Evolutionary conservation across 2,888 invertebrate species (phyloP).

Genomic region (Anticlea derivata): DNA sequence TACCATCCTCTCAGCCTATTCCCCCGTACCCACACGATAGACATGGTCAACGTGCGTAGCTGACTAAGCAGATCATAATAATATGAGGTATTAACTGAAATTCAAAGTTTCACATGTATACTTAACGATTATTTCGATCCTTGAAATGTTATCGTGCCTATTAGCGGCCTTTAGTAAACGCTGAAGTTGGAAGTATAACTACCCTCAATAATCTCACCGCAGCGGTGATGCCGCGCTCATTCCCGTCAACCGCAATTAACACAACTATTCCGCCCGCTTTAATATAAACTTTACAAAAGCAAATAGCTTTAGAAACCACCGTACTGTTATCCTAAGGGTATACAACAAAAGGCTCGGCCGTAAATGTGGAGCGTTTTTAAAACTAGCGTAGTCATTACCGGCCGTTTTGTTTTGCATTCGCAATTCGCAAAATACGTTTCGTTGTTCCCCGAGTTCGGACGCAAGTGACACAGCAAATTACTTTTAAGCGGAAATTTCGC

Average conservation of each 20-base stretch:
- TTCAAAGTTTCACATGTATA: no score
- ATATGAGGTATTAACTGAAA: no score
- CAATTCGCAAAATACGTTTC: conserved; percentile 63
- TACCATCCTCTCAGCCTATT: no score
- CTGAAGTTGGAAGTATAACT: conserved; percentile 16
- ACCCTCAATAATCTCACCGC: conserved; percentile 28
- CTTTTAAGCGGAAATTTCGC: conserved; percentile 65
- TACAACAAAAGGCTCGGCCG: conserved; percentile 41
- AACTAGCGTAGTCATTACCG: conserved; percentile 67
- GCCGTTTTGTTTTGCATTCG: conserved; percentile 69
- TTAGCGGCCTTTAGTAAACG: conserved; percentile 16
- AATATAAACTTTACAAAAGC: conserved; percentile 38
- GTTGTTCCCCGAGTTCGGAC: conserved; percentile 51
- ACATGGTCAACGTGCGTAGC: no score
- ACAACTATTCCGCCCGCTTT: conserved; percentile 36
- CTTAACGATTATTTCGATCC: neutral
- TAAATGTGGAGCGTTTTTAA: conserved; percentile 47
- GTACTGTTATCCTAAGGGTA: conserved; percentile 34
- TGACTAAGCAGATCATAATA: no score
- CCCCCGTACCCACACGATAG: no score
- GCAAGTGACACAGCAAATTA: conserved; percentile 75
- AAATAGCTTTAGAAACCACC: conserved; percentile 42
- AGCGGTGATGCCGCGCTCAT: conserved; percentile 25
- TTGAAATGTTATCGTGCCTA: conserved; percentile 16
- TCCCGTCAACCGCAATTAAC: conserved; percentile 36